A percentile compares a stretch with the other conserved stretches of the same genome.
These are phyloP conservation scores for Shargacucullia verbasci DNA, from an alignment of 2,888 invertebrate genomes.

Conservation along the genomic window DNA sequence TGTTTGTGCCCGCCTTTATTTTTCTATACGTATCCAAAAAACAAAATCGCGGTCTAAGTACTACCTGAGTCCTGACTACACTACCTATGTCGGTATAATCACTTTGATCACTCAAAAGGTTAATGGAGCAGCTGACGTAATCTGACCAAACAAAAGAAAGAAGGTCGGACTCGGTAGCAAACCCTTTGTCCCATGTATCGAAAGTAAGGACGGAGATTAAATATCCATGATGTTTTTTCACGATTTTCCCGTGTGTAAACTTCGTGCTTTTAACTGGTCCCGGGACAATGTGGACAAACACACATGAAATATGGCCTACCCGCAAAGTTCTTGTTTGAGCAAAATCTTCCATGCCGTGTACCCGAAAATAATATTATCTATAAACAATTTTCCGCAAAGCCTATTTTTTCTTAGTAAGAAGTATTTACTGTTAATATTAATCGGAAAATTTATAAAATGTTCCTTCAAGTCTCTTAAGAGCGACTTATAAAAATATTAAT, in stretches of 20 bases:
- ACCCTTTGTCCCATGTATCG: slow-evolving; percentile 59
- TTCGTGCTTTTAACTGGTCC: slow-evolving; percentile 31
- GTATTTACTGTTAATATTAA: no score
- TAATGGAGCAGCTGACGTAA: slow-evolving; percentile 63
- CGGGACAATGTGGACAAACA: slow-evolving; percentile 23
- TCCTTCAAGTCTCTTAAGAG: no score
- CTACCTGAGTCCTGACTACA: not conserved
- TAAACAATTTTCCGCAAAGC: slow-evolving; percentile 13
- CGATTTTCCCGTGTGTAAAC: slow-evolving; percentile 24
- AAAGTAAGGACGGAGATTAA: slow-evolving; percentile 44
- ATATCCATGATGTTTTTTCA: slow-evolving; percentile 40
- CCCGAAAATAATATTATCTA: slow-evolving; percentile 23
- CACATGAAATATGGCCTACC: slow-evolving; percentile 26
- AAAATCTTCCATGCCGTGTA: slow-evolving; percentile 22
- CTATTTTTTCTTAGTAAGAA: not conserved
- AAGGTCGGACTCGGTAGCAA: slow-evolving; percentile 29
- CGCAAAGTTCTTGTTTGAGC: slow-evolving; percentile 31
- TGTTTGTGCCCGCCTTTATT: no score
- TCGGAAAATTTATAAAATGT: no score
- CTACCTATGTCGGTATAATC: slow-evolving; percentile 5
- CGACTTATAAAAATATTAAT: no score
- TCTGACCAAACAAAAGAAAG: slow-evolving; percentile 59
- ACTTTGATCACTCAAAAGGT: slow-evolving; percentile 48
- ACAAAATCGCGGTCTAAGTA: no score
- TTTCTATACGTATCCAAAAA: no score